Evolutionary conservation across 2,888 invertebrate species (phyloP).

Genomic region (Plebejus melissa): DNA sequence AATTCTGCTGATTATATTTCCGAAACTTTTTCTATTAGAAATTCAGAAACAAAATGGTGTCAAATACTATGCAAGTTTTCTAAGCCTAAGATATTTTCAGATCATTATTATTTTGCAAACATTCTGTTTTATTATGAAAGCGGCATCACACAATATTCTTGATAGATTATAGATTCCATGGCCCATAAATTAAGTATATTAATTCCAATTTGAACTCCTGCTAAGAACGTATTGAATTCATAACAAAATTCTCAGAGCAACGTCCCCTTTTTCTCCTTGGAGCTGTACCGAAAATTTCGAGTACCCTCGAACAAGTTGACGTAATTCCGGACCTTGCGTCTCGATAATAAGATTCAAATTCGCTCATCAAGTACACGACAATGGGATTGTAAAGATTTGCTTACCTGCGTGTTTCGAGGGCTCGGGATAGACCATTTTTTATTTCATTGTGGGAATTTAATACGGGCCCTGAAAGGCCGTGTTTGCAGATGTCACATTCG

Average conservation of each 20-base stretch:
- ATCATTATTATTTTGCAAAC: background rate
- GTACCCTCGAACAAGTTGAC: constrained; percentile 29
- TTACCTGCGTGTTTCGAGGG: constrained; percentile 75
- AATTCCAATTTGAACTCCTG: constrained; percentile 3
- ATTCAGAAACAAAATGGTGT: background rate
- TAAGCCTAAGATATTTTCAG: background rate
- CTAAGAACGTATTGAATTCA: constrained; percentile 23
- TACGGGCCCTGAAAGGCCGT: constrained; percentile 71
- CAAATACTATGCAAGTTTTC: background rate
- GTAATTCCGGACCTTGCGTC: constrained; percentile 37
- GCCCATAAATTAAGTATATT: constrained; percentile 21
- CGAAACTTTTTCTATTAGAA: background rate
- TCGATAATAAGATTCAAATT: constrained; percentile 67
- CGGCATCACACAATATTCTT: constrained; percentile 2
- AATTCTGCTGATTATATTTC: background rate
- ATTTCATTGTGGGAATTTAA: constrained; percentile 76
- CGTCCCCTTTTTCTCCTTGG: constrained; percentile 21
- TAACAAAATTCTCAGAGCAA: constrained; percentile 23
- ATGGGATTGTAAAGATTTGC: constrained; percentile 72
- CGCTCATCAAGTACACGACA: constrained; percentile 61
- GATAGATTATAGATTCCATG: background rate
- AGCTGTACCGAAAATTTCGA: constrained; percentile 24
- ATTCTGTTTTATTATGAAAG: background rate
- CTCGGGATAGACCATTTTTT: constrained; percentile 68
- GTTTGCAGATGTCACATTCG: constrained; percentile 74